A percentile compares a stretch with the other conserved stretches of the same genome.
These are phyloP conservation scores for Papilio gigon DNA, from an alignment of 2,888 invertebrate species.

Conservation along the genomic window DNA sequence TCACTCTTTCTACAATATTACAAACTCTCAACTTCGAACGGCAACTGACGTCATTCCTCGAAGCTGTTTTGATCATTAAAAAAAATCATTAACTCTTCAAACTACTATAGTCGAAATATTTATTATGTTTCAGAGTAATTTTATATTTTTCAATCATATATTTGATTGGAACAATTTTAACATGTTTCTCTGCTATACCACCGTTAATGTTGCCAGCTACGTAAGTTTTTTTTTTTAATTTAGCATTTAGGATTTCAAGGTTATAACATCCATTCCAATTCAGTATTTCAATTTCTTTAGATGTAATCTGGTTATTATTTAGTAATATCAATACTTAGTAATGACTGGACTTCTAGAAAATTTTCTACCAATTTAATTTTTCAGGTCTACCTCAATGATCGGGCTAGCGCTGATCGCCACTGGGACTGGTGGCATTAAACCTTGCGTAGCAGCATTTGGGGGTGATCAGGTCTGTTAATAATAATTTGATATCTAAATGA, in stretches of 20 bases:
- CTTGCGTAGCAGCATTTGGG: constrained; percentile 93
- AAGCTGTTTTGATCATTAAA: background rate
- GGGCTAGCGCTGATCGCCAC: constrained; percentile 85
- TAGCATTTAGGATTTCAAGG: no score
- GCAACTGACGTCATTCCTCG: no score
- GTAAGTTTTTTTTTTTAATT: constrained; percentile 65
- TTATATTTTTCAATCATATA: constrained; percentile 89
- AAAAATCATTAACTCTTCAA: background rate
- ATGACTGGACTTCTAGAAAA: background rate
- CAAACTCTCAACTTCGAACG: no score
- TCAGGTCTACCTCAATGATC: constrained; percentile 79
- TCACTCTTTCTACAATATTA: no score
- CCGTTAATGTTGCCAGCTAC: constrained; percentile 80
- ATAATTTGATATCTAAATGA: background rate
- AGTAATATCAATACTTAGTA: background rate
- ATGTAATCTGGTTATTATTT: background rate
- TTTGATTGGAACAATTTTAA: constrained; percentile 85
- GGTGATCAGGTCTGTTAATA: constrained; percentile 86
- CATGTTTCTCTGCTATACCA: constrained; percentile 84
- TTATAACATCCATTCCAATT: no score
- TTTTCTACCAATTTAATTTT: constrained; percentile 45
- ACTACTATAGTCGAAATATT: background rate
- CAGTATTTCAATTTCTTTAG: background rate
- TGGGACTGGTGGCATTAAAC: constrained; percentile 93
- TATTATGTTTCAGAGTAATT: constrained; percentile 84